These are phyloP conservation scores for Rhombomys opimus DNA, from an alignment of 2,113 vertebrate species.

Conservation along the genomic window DNA sequence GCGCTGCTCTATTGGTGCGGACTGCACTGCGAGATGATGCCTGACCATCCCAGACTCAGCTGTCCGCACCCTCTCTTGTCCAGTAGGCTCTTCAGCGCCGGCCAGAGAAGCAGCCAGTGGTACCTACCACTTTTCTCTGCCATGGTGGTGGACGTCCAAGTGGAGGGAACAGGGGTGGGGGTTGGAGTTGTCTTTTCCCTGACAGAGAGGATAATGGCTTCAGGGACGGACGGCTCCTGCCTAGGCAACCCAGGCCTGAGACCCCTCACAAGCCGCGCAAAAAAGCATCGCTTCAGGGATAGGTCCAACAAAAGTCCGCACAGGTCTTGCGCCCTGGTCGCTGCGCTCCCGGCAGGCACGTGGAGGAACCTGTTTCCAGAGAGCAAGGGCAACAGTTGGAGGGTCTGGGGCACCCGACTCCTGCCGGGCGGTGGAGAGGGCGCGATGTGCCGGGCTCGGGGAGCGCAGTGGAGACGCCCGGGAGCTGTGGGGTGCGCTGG, in stretches of 20 bases:
- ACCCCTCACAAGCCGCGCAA: neutral
- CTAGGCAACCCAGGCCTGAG: too few species aligned
- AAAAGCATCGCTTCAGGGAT: neutral
- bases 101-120: neutral
- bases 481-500: neutral
- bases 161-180: neutral
- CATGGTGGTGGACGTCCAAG: fast-evolving
- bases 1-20: neutral
- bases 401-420: neutral
- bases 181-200: neutral
- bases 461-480: neutral
- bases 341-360: neutral
- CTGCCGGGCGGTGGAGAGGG: neutral
- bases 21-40: neutral
- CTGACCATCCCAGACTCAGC: neutral
- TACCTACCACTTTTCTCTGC: neutral
- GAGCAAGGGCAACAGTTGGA: neutral
- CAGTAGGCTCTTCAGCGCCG: neutral
- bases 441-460: neutral
- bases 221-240: too few species aligned
- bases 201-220: neutral
- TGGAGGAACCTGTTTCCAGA: neutral
- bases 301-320: neutral
- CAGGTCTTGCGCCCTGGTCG: neutral
- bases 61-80: neutral